Percentiles rank a stretch among this genome's conserved stretches.
phyloP scores from a whole-genome alignment of 2,113 vertebrate species.

The Callopanchax toddi region DNA sequence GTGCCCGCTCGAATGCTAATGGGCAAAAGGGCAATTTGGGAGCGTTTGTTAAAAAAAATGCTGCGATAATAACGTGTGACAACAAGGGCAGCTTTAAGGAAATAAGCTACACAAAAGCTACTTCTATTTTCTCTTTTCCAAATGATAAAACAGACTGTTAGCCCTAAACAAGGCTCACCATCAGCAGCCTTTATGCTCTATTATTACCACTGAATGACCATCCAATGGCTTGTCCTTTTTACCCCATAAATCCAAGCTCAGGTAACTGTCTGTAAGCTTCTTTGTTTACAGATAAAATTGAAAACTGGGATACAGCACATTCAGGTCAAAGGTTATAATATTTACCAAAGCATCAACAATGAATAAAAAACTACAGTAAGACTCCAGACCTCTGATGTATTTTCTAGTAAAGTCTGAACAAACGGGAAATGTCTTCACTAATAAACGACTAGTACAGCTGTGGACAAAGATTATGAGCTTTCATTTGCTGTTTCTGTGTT shows the following conservation, averaged over 20 bases:
- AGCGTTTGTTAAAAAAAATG: background rate
- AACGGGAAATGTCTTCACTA: slow-evolving; percentile 5
- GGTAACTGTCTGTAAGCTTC: background rate
- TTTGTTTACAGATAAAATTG: too few relatives aligned
- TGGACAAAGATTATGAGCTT: too few relatives aligned
- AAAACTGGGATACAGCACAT: background rate
- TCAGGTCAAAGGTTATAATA: slow-evolving; percentile 40
- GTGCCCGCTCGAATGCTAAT: background rate
- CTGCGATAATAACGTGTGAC: slow-evolving; percentile 12
- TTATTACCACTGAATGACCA: too few relatives aligned
- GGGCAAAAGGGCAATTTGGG: slow-evolving; percentile 7
- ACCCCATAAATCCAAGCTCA: slow-evolving; percentile 52
- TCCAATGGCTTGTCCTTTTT: slow-evolving; percentile 45
- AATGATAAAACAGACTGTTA: slow-evolving; percentile 39
- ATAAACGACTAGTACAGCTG: slow-evolving; percentile 4
- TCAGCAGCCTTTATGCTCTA: too few relatives aligned
- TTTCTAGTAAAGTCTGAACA: slow-evolving; percentile 13
- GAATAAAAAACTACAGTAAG: slow-evolving; percentile 29
- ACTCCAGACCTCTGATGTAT: background rate
- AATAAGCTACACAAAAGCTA: slow-evolving; percentile 53
- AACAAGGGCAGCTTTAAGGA: slow-evolving; percentile 10
- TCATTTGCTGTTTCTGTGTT: too few relatives aligned
- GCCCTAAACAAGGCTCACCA: slow-evolving; percentile 2
- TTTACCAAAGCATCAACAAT: slow-evolving; percentile 47
- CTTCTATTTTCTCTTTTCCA: slow-evolving; percentile 41